Evolutionary conservation across 2,888 invertebrate species (phyloP), one percentile per base, ranked within the genome.

Genomic region (Rotaria sp.): DNA sequence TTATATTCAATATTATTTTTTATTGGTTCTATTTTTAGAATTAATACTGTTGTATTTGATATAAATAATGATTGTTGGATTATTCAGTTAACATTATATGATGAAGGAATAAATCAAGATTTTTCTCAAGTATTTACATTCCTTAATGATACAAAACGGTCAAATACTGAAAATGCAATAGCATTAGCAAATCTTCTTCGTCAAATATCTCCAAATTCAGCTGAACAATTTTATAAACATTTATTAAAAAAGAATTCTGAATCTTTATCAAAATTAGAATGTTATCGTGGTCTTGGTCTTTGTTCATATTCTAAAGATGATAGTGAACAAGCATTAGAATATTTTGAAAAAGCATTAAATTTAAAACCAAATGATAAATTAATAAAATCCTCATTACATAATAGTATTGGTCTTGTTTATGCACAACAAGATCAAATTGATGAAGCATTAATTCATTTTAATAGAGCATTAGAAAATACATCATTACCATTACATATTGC

Each of bases 21-120:
- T n/a, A 45, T 41, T 80, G 80, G 80, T n/a, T n/a, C 80, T 8
- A 80, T 80, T 26, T 80, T 80, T 80, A 45, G 80, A n/a, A 45
- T 80, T 2, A 45, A 80, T n/a, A 45, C 80, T 2, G 24, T 80
- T 41, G n/a, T 21, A 13, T 80, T 24, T 45, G 80, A 80, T 80
- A 45, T 45, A 1, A 45, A 80, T 80, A 80, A 80, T 45, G 80
- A 80, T 8, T 80, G 41, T 45, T 80, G 80, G 80, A 45, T 41
- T 3, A 41, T 80, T 45, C 41, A 80, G n/a, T 80, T 80, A n/a
- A 80, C 80, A 26, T 80, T 45, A n/a, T 80, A 80, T 80, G 80
- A 80, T 45, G 80, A 80, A 45, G 1, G 35, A 75, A 41, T 45
- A 41, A 41, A 75, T 80, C n/a, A 41, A 45, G 80, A 45, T 45